phyloP scores from a whole-genome alignment of 2,797 vertebrate species.

The Decapterus maruadsi region DNA sequence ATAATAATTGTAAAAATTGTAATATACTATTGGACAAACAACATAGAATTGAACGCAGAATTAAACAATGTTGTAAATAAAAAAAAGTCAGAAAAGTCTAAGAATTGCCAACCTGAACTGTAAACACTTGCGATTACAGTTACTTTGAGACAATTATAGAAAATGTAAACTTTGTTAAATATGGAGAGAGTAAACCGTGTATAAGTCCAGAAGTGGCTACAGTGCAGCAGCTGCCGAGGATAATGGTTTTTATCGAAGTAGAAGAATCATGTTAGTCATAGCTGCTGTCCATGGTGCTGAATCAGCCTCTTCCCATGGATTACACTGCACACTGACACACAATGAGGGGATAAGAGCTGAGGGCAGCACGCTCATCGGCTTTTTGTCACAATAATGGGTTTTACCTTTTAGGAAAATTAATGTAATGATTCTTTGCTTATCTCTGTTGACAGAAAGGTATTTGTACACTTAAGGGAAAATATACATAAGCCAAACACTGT shows the following conservation, averaged over 20 bases:
- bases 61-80: too few relatives aligned
- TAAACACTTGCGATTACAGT: neutral
- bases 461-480: conserved; percentile 31
- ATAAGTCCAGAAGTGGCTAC: neutral
- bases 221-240: conserved; percentile 2
- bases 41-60: too few relatives aligned
- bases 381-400: conserved; percentile 49
- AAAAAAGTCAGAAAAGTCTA: too few relatives aligned
- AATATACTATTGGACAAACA: too few relatives aligned
- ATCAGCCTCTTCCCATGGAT: conserved; percentile 49
- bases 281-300: conserved; percentile 67
- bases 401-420: conserved; percentile 43
- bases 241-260: neutral
- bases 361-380: conserved; percentile 15
- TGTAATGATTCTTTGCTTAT: conserved; percentile 53
- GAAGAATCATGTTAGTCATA: neutral
- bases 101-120: neutral
- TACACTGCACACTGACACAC: conserved; percentile 34
- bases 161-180: neutral
- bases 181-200: neutral
- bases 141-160: neutral
- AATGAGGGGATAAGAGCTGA: conserved; percentile 26
- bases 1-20: too few relatives aligned
- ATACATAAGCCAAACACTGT: conserved; percentile 10
- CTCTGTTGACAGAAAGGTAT: conserved; percentile 41